These are phyloP conservation scores for Paradisaea rubra DNA, from an alignment of 2,113 vertebrate genomes.

Conservation along the genomic window DNA sequence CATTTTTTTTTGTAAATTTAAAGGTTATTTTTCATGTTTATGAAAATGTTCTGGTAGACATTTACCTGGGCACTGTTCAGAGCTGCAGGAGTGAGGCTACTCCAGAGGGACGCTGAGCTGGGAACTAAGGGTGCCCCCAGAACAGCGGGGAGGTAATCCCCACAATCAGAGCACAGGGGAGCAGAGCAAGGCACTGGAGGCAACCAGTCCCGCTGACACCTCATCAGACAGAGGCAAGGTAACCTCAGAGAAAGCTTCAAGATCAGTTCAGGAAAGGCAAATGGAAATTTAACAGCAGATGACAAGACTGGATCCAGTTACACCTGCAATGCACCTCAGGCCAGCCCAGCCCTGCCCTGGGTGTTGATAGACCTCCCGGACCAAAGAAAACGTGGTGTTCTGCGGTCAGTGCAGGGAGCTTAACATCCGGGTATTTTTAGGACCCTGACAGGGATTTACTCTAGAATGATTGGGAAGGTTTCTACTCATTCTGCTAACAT, in stretches of 20 bases:
- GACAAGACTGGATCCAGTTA: neutral
- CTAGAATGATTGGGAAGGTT: neutral
- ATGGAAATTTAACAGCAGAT: neutral
- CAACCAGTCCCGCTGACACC: neutral
- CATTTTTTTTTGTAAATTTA: neutral
- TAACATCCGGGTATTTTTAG: neutral
- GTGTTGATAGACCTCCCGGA: neutral
- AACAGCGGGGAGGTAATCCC: neutral
- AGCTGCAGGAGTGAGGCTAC: neutral
- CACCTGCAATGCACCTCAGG: neutral
- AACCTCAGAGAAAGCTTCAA: neutral
- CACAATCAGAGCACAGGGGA: rapidly evolving
- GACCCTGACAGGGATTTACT: neutral
- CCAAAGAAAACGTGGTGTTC: neutral
- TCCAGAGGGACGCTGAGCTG: neutral
- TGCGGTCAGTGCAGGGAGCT: neutral
- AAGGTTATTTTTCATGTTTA: neutral
- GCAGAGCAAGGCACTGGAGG: neutral
- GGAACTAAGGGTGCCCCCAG: neutral
- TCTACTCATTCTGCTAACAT: neutral
- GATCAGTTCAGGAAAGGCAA: neutral
- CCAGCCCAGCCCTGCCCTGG: neutral
- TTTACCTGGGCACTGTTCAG: neutral
- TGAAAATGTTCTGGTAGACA: neutral
- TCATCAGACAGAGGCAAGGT: neutral